A percentile compares a stretch with the other conserved stretches of the same genome.
These are phyloP conservation scores for Thryonomys swinderianus DNA, from an alignment of 2,113 vertebrate genomes.

Conservation along the genomic window DNA sequence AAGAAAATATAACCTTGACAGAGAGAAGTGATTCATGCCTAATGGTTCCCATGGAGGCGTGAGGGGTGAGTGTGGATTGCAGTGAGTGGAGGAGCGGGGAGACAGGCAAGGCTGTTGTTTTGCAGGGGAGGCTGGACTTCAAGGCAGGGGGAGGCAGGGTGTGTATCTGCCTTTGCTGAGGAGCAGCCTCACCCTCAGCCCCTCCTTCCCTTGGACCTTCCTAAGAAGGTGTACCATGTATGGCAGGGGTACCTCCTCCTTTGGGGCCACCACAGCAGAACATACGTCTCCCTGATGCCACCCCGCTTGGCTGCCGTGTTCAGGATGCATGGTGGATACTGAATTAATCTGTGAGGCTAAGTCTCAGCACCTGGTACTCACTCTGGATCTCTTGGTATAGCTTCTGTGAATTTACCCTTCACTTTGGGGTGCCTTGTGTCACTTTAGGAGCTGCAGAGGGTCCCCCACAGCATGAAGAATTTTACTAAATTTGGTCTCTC, in stretches of 20 bases:
- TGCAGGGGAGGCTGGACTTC: not conserved
- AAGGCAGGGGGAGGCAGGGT: not conserved
- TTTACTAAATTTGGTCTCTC: not conserved
- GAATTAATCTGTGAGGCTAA: accelerated
- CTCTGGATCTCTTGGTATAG: no score
- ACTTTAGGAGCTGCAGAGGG: not conserved
- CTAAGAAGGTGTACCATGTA: not conserved
- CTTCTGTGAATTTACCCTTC: not conserved
- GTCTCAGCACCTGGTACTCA: not conserved
- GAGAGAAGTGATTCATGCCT: slow-evolving; percentile 73
- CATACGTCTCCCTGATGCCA: accelerated
- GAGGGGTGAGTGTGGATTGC: not conserved
- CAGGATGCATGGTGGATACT: not conserved
- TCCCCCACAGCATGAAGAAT: not conserved
- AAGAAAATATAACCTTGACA: slow-evolving; percentile 74
- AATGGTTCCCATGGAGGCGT: not conserved
- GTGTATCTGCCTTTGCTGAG: not conserved
- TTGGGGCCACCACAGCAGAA: accelerated
- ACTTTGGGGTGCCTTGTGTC: no score
- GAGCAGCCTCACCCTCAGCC: not conserved
- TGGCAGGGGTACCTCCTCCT: accelerated
- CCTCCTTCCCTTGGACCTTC: not conserved
- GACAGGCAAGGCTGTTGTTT: not conserved
- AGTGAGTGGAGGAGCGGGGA: accelerated
- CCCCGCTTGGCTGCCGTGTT: not conserved